These are phyloP conservation scores for Alentia gelatinosa DNA, from an alignment of 2,888 invertebrate genomes.

Conservation along the genomic window DNA sequence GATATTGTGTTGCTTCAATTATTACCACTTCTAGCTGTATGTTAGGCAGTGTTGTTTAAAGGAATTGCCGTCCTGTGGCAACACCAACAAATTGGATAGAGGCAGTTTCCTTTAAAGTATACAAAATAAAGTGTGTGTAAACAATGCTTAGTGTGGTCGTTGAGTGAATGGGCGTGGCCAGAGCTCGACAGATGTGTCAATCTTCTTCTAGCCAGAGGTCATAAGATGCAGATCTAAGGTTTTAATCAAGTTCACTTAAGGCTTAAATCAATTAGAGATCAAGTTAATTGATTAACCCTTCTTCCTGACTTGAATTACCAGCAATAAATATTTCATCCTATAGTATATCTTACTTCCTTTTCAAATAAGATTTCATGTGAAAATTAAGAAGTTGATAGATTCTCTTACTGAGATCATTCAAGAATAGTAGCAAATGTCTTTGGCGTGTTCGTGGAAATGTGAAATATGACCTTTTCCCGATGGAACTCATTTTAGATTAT, in stretches of 20 bases:
- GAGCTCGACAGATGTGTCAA: background rate
- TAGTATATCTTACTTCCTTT: no score
- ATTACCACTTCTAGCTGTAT: background rate
- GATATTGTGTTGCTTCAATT: no score
- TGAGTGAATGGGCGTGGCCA: background rate
- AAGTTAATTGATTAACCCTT: background rate
- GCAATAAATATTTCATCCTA: no score
- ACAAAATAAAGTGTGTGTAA: background rate
- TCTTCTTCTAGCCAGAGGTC: background rate
- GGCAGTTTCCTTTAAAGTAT: background rate
- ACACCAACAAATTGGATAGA: slow-evolving; percentile 5
- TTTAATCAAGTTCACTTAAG: background rate
- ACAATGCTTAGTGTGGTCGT: background rate
- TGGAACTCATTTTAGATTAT: no score
- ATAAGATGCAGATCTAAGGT: background rate
- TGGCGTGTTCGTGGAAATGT: no score
- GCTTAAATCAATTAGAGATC: background rate
- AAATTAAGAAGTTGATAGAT: no score
- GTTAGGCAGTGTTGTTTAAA: background rate
- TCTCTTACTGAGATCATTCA: no score
- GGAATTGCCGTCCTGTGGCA: background rate
- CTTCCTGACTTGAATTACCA: background rate
- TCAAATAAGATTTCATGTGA: no score
- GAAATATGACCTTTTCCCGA: no score
- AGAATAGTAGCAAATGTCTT: no score